phyloP scores from a whole-genome alignment of 2,888 invertebrate genomes.

The Amphipyra berbera region DNA sequence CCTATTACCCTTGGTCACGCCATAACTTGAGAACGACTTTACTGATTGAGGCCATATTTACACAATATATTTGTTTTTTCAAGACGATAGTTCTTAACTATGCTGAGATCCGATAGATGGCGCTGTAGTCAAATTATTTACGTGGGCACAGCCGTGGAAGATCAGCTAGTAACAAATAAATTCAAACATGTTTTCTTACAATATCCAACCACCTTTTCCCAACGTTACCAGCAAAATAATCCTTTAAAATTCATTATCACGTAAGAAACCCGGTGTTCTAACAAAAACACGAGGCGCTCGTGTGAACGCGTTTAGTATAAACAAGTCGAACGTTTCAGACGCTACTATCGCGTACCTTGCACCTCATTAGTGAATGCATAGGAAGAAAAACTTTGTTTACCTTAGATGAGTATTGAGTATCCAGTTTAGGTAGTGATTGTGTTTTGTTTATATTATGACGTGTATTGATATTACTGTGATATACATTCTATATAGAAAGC shows the following conservation, averaged over 20 bases:
- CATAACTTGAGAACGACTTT: too few relatives aligned
- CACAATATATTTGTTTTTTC: too few relatives aligned
- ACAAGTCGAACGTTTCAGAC: constrained; percentile 56
- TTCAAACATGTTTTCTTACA: too few relatives aligned
- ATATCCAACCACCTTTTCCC: too few relatives aligned
- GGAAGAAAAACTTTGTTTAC: constrained; percentile 34
- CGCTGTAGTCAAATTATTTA: too few relatives aligned
- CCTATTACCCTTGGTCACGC: too few relatives aligned
- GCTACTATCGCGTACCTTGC: constrained; percentile 37
- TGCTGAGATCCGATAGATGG: too few relatives aligned
- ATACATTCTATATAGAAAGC: too few relatives aligned
- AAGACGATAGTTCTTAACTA: too few relatives aligned
- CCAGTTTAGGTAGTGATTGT: constrained; percentile 9
- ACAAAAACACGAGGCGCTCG: constrained; percentile 48
- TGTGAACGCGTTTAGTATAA: constrained; percentile 51
- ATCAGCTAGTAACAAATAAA: too few relatives aligned
- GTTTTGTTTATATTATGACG: constrained; percentile 19
- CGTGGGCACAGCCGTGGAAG: too few relatives aligned
- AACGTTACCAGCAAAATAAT: background rate
- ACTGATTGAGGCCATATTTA: too few relatives aligned
- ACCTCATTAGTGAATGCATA: constrained; percentile 52
- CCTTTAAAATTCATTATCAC: constrained; percentile 32
- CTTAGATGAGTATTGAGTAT: constrained; percentile 6
- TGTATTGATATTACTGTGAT: background rate
- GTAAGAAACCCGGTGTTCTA: constrained; percentile 21